These are phyloP conservation scores for Osmoderma eremita DNA, from an alignment of 2,888 invertebrate genomes.

Conservation along the genomic window DNA sequence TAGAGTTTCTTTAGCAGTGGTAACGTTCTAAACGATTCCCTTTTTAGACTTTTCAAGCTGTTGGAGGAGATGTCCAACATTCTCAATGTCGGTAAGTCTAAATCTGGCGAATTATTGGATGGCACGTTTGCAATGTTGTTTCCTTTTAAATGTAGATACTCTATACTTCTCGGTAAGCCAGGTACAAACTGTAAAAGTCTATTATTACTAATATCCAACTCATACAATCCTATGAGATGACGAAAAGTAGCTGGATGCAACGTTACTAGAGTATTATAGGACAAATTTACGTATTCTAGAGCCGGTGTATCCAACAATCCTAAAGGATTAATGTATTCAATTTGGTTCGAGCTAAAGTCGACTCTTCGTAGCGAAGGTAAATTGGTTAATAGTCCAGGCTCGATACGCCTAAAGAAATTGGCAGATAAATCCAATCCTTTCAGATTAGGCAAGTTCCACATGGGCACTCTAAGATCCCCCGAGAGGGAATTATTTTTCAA, in stretches of 20 bases:
- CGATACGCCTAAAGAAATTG: slow-evolving; percentile 78
- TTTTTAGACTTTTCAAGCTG: slow-evolving; percentile 75
- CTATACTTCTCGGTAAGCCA: slow-evolving; percentile 80
- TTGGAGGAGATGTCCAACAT: slow-evolving; percentile 81
- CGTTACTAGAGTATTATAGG: slow-evolving; percentile 72
- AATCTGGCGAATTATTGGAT: slow-evolving; percentile 71
- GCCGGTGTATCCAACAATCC: slow-evolving; percentile 77
- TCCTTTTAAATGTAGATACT: slow-evolving; percentile 76
- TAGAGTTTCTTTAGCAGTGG: slow-evolving; percentile 75
- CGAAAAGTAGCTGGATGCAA: slow-evolving; percentile 82
- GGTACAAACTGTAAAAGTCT: slow-evolving; percentile 79
- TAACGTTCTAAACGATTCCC: slow-evolving; percentile 73
- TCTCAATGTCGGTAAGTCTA: slow-evolving; percentile 77
- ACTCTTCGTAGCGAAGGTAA: slow-evolving; percentile 79
- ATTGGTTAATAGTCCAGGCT: slow-evolving; percentile 77
- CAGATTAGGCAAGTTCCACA: slow-evolving; percentile 85
- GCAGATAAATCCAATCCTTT: slow-evolving; percentile 85
- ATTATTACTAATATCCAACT: slow-evolving; percentile 81
- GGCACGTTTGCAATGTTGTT: slow-evolving; percentile 79
- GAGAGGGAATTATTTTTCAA: slow-evolving; percentile 85
- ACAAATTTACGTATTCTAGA: slow-evolving; percentile 83
- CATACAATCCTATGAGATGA: slow-evolving; percentile 78
- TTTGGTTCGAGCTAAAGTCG: slow-evolving; percentile 79
- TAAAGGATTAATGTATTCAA: slow-evolving; percentile 76
- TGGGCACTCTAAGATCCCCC: slow-evolving; percentile 75